phyloP scores from a whole-genome alignment of 53 echinoderm and acorn worm genomes.

The Echinometra lucunter region DNA sequence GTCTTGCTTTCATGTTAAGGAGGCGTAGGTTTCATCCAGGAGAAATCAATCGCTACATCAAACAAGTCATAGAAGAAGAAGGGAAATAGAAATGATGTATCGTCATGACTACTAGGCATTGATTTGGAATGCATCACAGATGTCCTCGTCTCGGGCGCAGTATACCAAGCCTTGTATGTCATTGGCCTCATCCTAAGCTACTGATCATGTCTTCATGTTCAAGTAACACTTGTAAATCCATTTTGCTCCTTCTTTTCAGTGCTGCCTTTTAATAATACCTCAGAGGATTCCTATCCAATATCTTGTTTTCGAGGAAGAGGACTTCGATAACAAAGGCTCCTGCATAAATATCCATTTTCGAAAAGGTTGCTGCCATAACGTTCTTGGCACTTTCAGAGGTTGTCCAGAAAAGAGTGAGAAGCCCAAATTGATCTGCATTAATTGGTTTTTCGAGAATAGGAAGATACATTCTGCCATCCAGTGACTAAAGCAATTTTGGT shows the following conservation, averaged over 20 bases:
- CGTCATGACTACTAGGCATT: constrained; percentile 29
- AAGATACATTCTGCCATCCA: too few relatives aligned
- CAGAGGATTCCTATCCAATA: background rate
- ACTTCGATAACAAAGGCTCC: background rate
- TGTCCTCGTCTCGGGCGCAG: background rate
- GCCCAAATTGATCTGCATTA: background rate
- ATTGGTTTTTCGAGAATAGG: background rate
- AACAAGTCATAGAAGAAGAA: constrained; percentile 30
- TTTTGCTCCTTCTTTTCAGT: background rate
- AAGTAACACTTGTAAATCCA: constrained; percentile 38
- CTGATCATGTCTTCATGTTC: constrained; percentile 31
- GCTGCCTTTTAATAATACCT: background rate
- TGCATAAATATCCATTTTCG: background rate
- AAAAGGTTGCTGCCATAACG: background rate
- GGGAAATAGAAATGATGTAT: constrained; percentile 47
- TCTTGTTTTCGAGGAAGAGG: background rate
- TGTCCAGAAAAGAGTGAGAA: background rate
- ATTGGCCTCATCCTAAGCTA: background rate
- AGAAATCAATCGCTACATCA: constrained; percentile 41
- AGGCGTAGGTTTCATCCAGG: constrained; percentile 46
- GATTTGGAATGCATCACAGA: constrained; percentile 44
- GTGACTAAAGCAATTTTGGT: too few relatives aligned
- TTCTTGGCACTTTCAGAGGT: background rate
- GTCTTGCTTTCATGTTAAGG: background rate
- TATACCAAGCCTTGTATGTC: background rate